Percentiles rank a stretch among this genome's conserved stretches.
These are phyloP conservation scores for Melanotaenia parkinsoni DNA, from an alignment of 2,797 vertebrate species.

Conservation along the genomic window DNA sequence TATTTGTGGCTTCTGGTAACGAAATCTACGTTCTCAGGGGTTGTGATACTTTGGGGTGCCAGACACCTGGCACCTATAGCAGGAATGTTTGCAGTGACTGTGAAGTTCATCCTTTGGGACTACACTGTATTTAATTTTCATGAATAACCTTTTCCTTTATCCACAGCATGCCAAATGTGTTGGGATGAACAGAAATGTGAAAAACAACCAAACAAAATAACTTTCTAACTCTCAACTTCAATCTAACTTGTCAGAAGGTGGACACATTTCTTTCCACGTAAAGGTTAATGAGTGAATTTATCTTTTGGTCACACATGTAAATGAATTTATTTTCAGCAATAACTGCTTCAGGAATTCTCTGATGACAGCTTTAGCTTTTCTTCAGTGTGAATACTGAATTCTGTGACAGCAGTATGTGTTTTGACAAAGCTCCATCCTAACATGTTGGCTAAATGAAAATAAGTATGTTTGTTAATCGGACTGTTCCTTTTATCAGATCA, in stretches of 20 bases:
- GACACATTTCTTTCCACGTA: background rate
- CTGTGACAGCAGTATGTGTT: background rate
- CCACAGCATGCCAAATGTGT: background rate
- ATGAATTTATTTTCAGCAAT: background rate
- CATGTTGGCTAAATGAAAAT: too few species aligned
- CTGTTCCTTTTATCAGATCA: background rate
- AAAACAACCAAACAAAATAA: background rate
- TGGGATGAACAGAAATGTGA: background rate
- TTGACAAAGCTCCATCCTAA: too few species aligned
- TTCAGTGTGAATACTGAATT: background rate
- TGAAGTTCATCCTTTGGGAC: background rate
- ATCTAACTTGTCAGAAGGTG: background rate
- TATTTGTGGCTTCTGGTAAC: background rate
- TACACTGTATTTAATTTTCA: background rate
- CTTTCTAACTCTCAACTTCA: background rate
- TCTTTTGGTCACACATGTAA: background rate
- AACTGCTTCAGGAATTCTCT: background rate
- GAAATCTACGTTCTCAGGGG: background rate
- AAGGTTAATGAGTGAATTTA: background rate
- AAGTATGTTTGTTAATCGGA: too few species aligned
- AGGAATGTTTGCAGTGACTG: conserved; percentile 3
- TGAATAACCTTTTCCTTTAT: background rate
- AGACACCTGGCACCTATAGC: background rate
- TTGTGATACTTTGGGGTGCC: background rate
- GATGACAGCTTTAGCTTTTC: background rate